Evolutionary conservation across 2,113 vertebrate genomes (phyloP).

Genomic region (Erythrocercus mccallii): DNA sequence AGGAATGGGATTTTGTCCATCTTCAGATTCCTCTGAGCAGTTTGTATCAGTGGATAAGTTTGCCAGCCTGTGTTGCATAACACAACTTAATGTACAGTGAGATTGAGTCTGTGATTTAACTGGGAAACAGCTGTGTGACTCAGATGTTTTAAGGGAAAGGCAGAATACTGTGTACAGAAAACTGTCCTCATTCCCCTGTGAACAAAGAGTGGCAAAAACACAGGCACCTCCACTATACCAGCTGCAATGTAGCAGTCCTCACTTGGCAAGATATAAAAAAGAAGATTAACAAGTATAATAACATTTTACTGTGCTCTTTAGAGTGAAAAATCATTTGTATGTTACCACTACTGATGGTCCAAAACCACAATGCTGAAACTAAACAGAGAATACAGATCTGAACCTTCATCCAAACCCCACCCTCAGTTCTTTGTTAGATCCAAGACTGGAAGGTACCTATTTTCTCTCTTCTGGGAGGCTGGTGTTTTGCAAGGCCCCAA

Average conservation of each 20-base stretch:
- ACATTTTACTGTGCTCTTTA: slow-evolving; percentile 29
- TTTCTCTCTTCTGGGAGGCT: slow-evolving; percentile 38
- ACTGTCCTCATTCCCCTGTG: neutral
- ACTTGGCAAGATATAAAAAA: slow-evolving; percentile 54
- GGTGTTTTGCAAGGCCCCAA: neutral
- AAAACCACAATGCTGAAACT: slow-evolving; percentile 57
- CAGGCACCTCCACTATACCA: neutral
- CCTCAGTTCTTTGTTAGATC: slow-evolving; percentile 28
- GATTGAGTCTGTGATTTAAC: slow-evolving; percentile 10
- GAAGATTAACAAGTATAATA: slow-evolving; percentile 59
- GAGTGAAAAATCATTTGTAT: slow-evolving; percentile 51
- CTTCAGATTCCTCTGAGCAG: neutral
- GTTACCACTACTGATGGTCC: slow-evolving; percentile 38
- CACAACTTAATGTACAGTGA: slow-evolving; percentile 2
- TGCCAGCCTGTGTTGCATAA: slow-evolving; percentile 6
- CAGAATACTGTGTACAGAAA: slow-evolving; percentile 17
- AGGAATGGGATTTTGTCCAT: neutral
- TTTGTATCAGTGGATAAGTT: neutral
- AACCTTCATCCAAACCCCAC: slow-evolving; percentile 54
- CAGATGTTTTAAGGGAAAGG: slow-evolving; percentile 23
- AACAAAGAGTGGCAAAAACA: slow-evolving; percentile 41
- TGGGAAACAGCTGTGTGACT: slow-evolving; percentile 42
- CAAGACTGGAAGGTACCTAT: slow-evolving; percentile 61
- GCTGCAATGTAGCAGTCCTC: neutral
- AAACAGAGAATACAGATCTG: slow-evolving; percentile 29